Base-by-base conservation (phyloP, 2,113 vertebrate genomes). In the Malurus elegans region DNA sequence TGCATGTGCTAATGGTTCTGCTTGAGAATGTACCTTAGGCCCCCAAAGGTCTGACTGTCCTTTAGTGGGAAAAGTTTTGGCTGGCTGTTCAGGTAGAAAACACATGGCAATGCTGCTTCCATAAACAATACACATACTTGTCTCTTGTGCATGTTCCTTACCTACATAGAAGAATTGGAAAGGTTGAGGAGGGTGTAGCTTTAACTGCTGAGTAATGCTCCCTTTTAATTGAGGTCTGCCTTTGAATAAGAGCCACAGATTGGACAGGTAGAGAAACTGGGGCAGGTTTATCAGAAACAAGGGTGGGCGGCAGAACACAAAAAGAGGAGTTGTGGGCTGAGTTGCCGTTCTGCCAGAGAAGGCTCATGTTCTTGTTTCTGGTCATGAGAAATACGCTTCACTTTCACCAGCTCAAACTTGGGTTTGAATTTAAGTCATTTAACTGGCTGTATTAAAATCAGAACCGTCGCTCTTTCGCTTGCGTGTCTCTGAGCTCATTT, bases 41-140 rank as follows among this genome's bases (percentile, higher is more conserved):
- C 45, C 69, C 56, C 81, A 38, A 32, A 56, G 90, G 54, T 90
- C 89, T 26, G 6, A 11, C 92, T 64, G 65, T 75, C 88, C 60
- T 95, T 70, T 51, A 65, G 78, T 90, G 74, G 93, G 83, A 60
- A 94, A 92, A 96, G 18, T 48, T 91, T 72, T 76, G 13, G 10
- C 57, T 71, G 44, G 21, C 45, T 56, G 12, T 57, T 87, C 40
- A 8, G 32, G 31, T 48, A 11, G 58, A 62, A 64, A 81, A 19
- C 25, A 44, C 18, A 17, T 38, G 50, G 47, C 44, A 50, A 26
- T 32, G 38, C 20, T 61, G 20, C 40, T 42, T 82, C 45, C 78
- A 25, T 0, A 0, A 28, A 3, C 0, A 0, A 3, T 24, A 21
- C 14, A 6, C 0, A 0, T 67, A 26, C 24, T 15, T 0, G 0